Conservation (phyloP, 2,113 vertebrate species). For the Myotis lucifugus region DNA sequence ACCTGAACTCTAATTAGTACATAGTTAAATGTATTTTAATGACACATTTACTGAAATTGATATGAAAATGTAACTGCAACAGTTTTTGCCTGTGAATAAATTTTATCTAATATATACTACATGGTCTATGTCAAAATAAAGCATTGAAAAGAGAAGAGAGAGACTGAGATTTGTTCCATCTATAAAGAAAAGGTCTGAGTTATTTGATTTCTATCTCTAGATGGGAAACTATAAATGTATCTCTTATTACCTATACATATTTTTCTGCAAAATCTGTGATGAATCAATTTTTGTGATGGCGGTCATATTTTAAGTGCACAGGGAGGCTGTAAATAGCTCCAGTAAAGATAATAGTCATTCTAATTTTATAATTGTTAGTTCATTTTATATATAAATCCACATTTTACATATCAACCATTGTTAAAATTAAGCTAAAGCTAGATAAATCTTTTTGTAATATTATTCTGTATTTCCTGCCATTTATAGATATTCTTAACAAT, state of each 20-base stretch:
- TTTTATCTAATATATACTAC: constrained; percentile 3
- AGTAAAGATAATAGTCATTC: not conserved
- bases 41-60: not conserved
- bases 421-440: not conserved
- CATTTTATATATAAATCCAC: not conserved
- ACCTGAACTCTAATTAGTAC: constrained; percentile 6
- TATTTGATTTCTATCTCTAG: not conserved
- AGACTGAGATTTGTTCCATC: not conserved
- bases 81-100: not conserved
- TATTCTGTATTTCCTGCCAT: not conserved
- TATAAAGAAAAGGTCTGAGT: not conserved
- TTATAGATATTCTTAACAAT: not conserved
- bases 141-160: not conserved
- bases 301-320: not conserved
- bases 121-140: constrained; percentile 20
- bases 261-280: constrained; percentile 33
- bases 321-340: not conserved
- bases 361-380: not conserved
- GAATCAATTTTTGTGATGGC: not conserved
- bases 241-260: not conserved
- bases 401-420: not conserved
- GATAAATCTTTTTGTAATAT: not conserved
- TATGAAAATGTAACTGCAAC: constrained; percentile 17
- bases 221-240: not conserved
- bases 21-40: constrained; percentile 40